These are phyloP conservation scores for Glaucopsyche alexis DNA, from an alignment of 2,888 invertebrate genomes.

Conservation along the genomic window DNA sequence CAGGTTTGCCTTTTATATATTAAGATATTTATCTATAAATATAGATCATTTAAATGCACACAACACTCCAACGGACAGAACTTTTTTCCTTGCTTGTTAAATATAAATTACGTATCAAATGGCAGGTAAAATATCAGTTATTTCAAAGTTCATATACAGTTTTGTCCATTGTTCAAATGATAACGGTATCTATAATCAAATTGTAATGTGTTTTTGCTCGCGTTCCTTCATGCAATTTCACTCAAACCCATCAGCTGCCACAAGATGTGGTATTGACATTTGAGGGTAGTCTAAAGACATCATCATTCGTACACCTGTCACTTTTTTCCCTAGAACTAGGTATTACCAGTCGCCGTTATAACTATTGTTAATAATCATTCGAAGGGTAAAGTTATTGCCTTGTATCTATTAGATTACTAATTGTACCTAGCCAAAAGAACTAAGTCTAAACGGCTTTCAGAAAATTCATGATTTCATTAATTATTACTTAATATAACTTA, in stretches of 20 bases:
- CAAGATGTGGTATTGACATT: conserved; percentile 24
- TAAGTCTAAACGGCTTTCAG: too few species aligned
- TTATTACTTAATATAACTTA: too few species aligned
- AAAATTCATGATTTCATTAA: too few species aligned
- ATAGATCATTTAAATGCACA: too few species aligned
- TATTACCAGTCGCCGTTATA: neutral
- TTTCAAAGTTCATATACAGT: conserved; percentile 7
- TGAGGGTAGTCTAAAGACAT: conserved; percentile 5
- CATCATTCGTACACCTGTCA: conserved; percentile 21
- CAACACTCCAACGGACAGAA: too few species aligned
- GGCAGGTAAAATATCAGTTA: neutral
- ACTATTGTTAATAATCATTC: neutral
- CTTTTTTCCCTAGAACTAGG: neutral
- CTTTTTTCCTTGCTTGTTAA: too few species aligned
- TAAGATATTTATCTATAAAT: too few species aligned
- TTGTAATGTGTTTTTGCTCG: conserved; percentile 23
- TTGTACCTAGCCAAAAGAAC: neutral
- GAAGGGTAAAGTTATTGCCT: neutral
- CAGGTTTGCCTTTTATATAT: too few species aligned
- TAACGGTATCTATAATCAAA: conserved; percentile 23
- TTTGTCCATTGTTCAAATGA: neutral
- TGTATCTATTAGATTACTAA: neutral
- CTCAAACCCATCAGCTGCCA: neutral
- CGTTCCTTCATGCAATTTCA: conserved; percentile 12
- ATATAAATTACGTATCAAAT: too few species aligned